These are phyloP conservation scores for Geopemphigus sp. DNA, from an alignment of 1,140 invertebrate species.

Conservation along the genomic window DNA sequence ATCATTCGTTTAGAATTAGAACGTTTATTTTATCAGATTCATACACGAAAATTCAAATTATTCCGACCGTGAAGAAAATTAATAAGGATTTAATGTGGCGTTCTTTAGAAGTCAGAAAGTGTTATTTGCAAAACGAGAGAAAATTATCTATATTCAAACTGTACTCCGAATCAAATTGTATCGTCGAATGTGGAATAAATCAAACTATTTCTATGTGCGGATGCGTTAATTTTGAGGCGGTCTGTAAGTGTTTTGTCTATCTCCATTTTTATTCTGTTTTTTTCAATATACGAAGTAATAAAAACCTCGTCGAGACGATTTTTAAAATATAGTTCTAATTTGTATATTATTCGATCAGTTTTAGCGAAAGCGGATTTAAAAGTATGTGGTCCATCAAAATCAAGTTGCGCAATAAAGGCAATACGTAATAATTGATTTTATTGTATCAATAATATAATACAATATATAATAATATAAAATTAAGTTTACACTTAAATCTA, in stretches of 20 bases:
- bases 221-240: not conserved
- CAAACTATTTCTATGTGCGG: slow-evolving; percentile 19
- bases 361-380: not conserved
- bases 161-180: slow-evolving; percentile 10
- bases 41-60: slow-evolving; percentile 2
- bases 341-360: not conserved
- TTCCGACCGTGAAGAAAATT: slow-evolving; percentile 28
- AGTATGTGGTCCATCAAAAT: slow-evolving; percentile 11
- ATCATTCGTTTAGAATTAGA: not conserved
- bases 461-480: too few relatives aligned
- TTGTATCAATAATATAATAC: not conserved
- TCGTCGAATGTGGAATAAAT: slow-evolving; percentile 18
- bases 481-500: too few relatives aligned
- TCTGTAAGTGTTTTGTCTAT: not conserved
- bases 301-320: not conserved
- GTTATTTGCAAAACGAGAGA: slow-evolving; percentile 22
- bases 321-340: not conserved
- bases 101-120: slow-evolving; percentile 5
- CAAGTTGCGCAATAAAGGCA: not conserved
- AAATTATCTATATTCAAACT: slow-evolving; percentile 11
- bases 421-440: not conserved
- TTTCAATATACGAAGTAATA: not conserved
- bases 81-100: not conserved
- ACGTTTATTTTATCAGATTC: not conserved
- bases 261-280: not conserved